Percentiles rank a stretch among this genome's conserved stretches.
Evolutionary conservation across 2,113 vertebrate species (phyloP).

Genomic region (Paramormyrops kingsleyae): DNA sequence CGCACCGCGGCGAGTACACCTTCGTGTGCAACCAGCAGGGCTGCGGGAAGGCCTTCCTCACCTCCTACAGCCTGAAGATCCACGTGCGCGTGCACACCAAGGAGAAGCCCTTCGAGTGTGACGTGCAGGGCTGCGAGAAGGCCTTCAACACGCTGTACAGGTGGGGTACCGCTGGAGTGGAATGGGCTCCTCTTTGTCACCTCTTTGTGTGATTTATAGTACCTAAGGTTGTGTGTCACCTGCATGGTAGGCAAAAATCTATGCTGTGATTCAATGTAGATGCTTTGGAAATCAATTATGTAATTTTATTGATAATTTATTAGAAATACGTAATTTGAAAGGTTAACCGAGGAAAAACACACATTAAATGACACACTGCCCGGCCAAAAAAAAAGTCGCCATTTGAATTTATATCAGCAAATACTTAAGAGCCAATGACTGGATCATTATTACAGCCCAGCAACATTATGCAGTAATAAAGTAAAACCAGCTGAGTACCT

Average conservation of each 20-base stretch:
- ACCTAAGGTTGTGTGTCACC: not conserved
- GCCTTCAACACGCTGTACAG: constrained; percentile 97
- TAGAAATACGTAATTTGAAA: not conserved
- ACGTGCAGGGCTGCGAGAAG: constrained; percentile 95
- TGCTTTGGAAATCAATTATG: not conserved
- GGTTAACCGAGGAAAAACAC: not conserved
- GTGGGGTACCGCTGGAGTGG: constrained; percentile 37
- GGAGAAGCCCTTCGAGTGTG: constrained; percentile 96
- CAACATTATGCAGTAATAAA: too few species aligned
- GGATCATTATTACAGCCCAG: too few species aligned
- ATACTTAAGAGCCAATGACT: too few species aligned
- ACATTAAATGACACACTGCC: not conserved
- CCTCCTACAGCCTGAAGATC: constrained; percentile 97
- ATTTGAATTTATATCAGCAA: too few species aligned
- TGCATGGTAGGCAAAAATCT: not conserved
- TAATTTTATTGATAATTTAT: not conserved
- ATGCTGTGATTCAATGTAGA: not conserved
- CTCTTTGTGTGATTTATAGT: not conserved
- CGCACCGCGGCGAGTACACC: constrained; percentile 91
- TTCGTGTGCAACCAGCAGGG: constrained; percentile 97
- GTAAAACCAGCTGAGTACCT: too few species aligned
- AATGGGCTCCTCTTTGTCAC: not conserved
- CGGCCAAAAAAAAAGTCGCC: too few species aligned
- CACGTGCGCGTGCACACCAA: constrained; percentile 96
- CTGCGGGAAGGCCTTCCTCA: constrained; percentile 97